Conservation (phyloP, 1,140 invertebrate species). For the Alviniconcha marisindica region DNA sequence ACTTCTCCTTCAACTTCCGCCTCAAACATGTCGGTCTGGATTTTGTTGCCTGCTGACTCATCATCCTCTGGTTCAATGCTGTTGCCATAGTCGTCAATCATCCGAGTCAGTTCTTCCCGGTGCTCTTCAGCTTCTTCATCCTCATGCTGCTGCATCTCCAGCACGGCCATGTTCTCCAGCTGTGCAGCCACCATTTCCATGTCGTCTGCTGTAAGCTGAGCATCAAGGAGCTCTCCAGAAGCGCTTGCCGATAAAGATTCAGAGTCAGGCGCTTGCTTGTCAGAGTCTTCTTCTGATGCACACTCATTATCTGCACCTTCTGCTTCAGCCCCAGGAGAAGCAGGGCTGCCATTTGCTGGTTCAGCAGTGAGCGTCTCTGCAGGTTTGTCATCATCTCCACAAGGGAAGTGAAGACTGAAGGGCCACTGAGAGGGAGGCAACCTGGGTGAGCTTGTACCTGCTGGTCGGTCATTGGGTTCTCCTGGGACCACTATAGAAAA, state of each 20-base stretch:
- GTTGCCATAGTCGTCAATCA: slow-evolving; percentile 16
- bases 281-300: not conserved
- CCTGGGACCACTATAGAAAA: not conserved
- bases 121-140: slow-evolving; percentile 12
- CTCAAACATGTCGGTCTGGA: not conserved
- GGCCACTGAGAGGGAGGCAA: no score
- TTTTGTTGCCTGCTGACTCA: not conserved
- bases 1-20: no score
- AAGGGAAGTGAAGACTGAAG: no score
- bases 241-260: not conserved
- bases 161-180: slow-evolving; percentile 22
- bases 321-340: not conserved
- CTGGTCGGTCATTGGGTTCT: not conserved
- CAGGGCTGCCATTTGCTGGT: not conserved
- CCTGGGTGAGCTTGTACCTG: no score
- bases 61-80: not conserved
- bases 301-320: not conserved
- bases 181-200: slow-evolving; percentile 4
- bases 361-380: not conserved
- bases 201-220: not conserved
- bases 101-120: not conserved
- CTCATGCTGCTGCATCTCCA: not conserved
- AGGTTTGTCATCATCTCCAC: not conserved
- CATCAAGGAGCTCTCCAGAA: not conserved
- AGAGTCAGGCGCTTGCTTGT: not conserved